A percentile compares a stretch with the other conserved stretches of the same genome.
These are phyloP conservation scores for Pomacea canaliculata DNA, from an alignment of 2,888 invertebrate genomes.

Conservation along the genomic window DNA sequence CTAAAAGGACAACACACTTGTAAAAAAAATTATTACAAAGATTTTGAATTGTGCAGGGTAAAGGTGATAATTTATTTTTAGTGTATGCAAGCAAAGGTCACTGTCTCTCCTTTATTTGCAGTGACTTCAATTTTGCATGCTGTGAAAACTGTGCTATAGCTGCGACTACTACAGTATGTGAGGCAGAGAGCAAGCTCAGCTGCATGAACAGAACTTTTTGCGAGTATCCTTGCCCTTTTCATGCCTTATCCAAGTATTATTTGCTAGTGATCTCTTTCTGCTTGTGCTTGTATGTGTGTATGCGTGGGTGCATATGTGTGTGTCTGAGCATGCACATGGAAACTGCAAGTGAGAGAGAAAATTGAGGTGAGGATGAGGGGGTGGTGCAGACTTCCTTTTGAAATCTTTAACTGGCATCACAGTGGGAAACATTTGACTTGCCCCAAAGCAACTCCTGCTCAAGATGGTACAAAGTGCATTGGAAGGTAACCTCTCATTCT, in stretches of 20 bases:
- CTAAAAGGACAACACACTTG: too few relatives aligned
- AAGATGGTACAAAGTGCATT: slow-evolving; percentile 6
- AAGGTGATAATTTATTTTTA: too few relatives aligned
- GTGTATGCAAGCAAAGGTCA: too few relatives aligned
- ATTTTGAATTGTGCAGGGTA: too few relatives aligned
- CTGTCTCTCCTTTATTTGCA: background rate
- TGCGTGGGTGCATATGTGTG: too few relatives aligned
- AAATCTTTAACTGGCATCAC: background rate
- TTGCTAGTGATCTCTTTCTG: too few relatives aligned
- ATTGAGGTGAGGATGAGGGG: too few relatives aligned
- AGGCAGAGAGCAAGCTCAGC: slow-evolving; percentile 25
- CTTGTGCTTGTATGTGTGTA: too few relatives aligned
- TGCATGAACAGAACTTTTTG: slow-evolving; percentile 40
- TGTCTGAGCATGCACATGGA: background rate
- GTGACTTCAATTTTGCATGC: slow-evolving; percentile 92
- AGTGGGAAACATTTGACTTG: slow-evolving; percentile 11
- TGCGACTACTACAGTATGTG: slow-evolving; percentile 71
- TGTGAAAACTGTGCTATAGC: slow-evolving; percentile 92
- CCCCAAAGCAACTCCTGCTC: background rate
- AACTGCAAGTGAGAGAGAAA: background rate
- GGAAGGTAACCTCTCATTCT: slow-evolving; percentile 12
- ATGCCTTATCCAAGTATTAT: too few relatives aligned
- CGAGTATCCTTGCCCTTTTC: slow-evolving; percentile 34
- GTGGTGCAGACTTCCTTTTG: too few relatives aligned
- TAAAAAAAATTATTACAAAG: too few relatives aligned